phyloP scores from a whole-genome alignment of 2,797 vertebrate species.

The Syndactyla subalaris region DNA sequence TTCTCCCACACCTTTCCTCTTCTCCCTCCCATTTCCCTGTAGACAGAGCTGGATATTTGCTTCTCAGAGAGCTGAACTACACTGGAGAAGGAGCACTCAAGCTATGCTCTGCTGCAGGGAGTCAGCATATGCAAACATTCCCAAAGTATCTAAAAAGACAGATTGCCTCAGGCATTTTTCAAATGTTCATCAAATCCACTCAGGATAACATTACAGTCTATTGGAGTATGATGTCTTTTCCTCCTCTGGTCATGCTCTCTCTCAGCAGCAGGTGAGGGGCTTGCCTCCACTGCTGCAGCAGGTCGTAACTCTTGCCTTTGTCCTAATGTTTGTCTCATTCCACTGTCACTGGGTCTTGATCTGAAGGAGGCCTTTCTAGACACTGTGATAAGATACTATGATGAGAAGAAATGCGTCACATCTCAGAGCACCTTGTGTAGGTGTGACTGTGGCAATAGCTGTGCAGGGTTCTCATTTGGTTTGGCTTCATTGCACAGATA shows the following conservation, averaged over 20 bases:
- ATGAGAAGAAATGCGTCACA: not conserved
- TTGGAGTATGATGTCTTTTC: not conserved
- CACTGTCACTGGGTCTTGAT: not conserved
- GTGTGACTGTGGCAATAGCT: not conserved
- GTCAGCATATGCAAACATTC: not conserved
- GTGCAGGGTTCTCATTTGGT: not conserved
- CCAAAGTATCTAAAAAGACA: not conserved
- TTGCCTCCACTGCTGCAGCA: not conserved
- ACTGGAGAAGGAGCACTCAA: not conserved
- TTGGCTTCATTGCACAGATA: not conserved
- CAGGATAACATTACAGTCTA: not conserved
- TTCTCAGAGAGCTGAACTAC: not conserved
- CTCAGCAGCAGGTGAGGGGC: not conserved
- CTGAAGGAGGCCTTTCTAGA: not conserved
- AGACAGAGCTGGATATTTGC: not conserved
- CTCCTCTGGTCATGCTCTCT: not conserved
- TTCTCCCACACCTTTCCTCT: not conserved
- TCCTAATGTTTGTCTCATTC: not conserved
- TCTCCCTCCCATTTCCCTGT: not conserved
- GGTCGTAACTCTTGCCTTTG: not conserved
- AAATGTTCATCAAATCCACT: not conserved
- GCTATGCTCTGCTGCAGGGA: not conserved
- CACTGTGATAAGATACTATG: not conserved
- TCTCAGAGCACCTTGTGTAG: accelerated
- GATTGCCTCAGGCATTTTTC: not conserved